These are phyloP conservation scores for Lepus americanus DNA, from an alignment of 2,113 vertebrate species.

Conservation along the genomic window DNA sequence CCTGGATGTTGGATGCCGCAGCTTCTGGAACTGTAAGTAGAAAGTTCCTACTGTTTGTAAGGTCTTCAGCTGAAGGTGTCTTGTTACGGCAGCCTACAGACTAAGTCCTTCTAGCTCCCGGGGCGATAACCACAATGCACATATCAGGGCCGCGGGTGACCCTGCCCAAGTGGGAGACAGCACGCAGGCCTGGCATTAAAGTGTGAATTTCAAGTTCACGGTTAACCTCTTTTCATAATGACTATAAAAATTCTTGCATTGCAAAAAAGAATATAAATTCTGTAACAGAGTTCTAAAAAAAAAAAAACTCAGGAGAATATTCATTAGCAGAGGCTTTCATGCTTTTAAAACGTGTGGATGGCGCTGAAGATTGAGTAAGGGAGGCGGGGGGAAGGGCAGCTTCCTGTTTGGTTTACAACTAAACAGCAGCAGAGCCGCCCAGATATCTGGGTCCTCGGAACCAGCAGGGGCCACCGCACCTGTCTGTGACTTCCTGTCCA, in stretches of 20 bases:
- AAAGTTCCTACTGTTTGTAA: neutral
- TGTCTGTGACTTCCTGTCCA: neutral
- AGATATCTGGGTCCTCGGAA: neutral
- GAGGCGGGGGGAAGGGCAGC: neutral
- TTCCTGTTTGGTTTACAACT: neutral
- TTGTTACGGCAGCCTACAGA: neutral
- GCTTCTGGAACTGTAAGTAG: neutral
- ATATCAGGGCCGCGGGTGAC: accelerated
- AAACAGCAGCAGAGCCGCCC: neutral
- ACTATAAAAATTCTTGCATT: constrained; percentile 49
- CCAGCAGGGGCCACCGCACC: neutral
- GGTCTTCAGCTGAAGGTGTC: neutral
- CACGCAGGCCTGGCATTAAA: neutral
- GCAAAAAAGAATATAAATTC: constrained; percentile 52
- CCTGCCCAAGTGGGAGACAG: too few relatives aligned
- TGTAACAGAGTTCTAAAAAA: constrained; percentile 21
- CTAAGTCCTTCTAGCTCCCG: neutral
- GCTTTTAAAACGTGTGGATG: constrained; percentile 18
- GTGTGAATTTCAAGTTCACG: constrained; percentile 25
- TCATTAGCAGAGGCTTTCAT: constrained; percentile 2
- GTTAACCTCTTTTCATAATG: constrained; percentile 32
- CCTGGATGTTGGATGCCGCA: neutral
- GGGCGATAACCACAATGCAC: accelerated
- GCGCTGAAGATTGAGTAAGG: neutral
- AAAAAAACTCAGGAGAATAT: constrained; percentile 48